Base-by-base conservation (phyloP, 2,888 invertebrate genomes). In the Epinotia brunnichana region DNA sequence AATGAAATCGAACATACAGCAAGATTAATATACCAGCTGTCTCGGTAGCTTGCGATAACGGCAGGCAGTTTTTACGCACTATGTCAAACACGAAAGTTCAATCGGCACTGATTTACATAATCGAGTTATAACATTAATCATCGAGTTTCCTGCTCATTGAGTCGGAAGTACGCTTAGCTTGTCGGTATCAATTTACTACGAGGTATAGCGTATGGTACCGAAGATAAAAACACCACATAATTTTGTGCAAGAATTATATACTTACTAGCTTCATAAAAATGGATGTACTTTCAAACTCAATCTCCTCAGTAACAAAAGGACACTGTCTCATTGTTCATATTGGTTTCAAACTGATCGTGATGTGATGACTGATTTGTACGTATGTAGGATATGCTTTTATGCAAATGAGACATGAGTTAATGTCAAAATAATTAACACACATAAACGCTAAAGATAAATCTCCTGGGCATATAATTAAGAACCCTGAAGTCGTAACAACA, bases 41-140 rank as follows among this genome's bases (percentile, higher is more conserved):
- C 39, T 15, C 63, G 60, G 70, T 70, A 70, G 70, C 53, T 56
- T 24, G 19, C 48, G 51, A 59, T 59, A 59, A 48, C 44, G 17
- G 70, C 66, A 54, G 24, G 44, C 29, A 17, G 68, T 63, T 68
- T 67, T 56, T 72, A 61, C 19, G 19, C 39, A 48, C 41, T n/a
- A 10, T 54, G 72, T 72, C 67, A 61, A 68, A 68, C 67, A 62
- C 61, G 67, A 68, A 70, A 70, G 56, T 69, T 62, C 56, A 63
- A 69, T 69, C 53, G 44, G 73, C 41, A 63, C 24, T 41, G 19
- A 74, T 74, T 74, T 71, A 68, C 74, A 74, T 74, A 74, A 74
- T 72, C 63, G 74, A 67, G 74, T 72, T 64, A 71, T 44, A 44
- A 69, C 68, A 74, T 70, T 75, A 75, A 74, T 71, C 69, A 69